Percentiles rank a stretch among this genome's conserved stretches.
These are phyloP conservation scores for Mycetomoellerius zeteki DNA, from an alignment of 1,140 invertebrate species.

Conservation along the genomic window DNA sequence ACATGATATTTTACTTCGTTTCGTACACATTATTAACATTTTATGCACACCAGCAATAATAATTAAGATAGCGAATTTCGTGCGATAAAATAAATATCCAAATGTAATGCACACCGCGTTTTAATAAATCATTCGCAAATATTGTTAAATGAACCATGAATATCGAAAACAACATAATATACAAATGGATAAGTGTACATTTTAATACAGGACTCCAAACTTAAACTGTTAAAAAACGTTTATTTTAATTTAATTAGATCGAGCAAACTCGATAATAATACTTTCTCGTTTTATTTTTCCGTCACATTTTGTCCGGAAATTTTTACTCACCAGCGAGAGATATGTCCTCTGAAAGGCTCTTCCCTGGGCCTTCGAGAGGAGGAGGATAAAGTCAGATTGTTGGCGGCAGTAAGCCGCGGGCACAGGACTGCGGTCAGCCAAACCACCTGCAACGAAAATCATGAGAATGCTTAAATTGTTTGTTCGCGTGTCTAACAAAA, in stretches of 20 bases:
- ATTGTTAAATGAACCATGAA: slow-evolving; percentile 18
- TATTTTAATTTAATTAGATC: slow-evolving; percentile 16
- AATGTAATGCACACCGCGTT: background rate
- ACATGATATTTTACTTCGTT: slow-evolving; percentile 56
- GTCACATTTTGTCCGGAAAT: background rate
- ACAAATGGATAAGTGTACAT: background rate
- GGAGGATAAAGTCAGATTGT: slow-evolving; percentile 83
- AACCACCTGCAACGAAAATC: slow-evolving; percentile 83
- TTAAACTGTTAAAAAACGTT: background rate
- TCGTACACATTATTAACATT: slow-evolving; percentile 51
- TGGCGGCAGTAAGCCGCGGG: slow-evolving; percentile 85
- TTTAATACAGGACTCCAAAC: background rate
- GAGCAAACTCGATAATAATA: background rate
- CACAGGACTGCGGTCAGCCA: slow-evolving; percentile 86
- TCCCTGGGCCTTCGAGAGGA: slow-evolving; percentile 81
- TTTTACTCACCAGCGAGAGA: slow-evolving; percentile 77
- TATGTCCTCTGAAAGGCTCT: slow-evolving; percentile 82
- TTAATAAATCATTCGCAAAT: slow-evolving; percentile 2
- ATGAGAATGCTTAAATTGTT: slow-evolving; percentile 20
- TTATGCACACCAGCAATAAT: slow-evolving; percentile 62
- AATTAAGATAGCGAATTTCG: slow-evolving; percentile 69
- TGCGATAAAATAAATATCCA: slow-evolving; percentile 42
- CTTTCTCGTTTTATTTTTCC: background rate
- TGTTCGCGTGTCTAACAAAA: background rate
- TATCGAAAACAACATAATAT: background rate